Evolutionary conservation across 2,797 vertebrate species (phyloP).

Genomic region (Gallinago stenura): DNA sequence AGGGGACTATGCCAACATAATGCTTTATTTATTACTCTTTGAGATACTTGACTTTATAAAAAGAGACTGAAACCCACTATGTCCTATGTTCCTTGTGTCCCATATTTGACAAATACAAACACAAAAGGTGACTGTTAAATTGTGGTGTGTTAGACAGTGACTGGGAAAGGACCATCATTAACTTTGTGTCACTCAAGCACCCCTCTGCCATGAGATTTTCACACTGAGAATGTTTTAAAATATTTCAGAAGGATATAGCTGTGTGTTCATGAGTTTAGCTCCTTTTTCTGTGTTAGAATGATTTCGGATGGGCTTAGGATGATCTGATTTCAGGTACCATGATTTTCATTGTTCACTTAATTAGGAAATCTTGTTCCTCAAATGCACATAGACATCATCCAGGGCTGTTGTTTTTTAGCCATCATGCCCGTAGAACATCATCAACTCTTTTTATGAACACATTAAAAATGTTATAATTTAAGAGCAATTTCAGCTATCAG

Average conservation of each 20-base stretch:
- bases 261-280: neutral
- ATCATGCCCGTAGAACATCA: neutral
- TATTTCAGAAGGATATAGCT: neutral
- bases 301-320: neutral
- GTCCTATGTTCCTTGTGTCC: neutral
- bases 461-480: neutral
- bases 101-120: neutral
- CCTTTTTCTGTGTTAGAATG: neutral
- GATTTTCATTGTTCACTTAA: neutral
- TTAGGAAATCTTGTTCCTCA: neutral
- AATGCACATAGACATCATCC: neutral
- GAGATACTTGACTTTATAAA: neutral
- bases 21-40: neutral
- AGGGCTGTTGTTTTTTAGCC: neutral
- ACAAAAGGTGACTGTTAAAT: neutral
- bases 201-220: fast-evolving
- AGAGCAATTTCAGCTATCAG: neutral
- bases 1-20: neutral
- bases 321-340: neutral
- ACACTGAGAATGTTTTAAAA: neutral
- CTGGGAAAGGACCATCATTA: neutral
- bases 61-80: neutral
- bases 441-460: neutral
- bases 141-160: neutral
- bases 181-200: neutral